Percentiles rank a stretch among this genome's conserved stretches.
These are phyloP conservation scores for Cynaeus angustus DNA, from an alignment of 2,888 invertebrate species.

Conservation along the genomic window DNA sequence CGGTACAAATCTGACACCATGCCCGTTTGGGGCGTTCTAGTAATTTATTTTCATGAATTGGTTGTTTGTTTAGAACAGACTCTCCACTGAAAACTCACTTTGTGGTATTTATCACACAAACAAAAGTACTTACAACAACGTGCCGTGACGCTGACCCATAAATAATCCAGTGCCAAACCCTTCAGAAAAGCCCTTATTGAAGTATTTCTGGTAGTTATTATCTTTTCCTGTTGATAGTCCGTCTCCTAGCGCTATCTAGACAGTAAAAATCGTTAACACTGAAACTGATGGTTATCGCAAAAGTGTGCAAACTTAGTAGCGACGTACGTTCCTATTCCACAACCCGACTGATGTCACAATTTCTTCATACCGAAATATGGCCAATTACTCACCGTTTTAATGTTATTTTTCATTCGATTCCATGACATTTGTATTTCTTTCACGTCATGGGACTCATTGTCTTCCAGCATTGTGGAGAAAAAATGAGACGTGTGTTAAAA, in stretches of 20 bases:
- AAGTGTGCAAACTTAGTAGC: not conserved
- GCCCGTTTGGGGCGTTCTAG: not conserved
- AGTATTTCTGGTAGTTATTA: constrained; percentile 79
- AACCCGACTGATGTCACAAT: no score
- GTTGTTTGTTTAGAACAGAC: no score
- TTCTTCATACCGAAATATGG: not conserved
- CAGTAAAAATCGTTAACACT: not conserved
- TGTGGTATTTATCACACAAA: not conserved
- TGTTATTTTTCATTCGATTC: constrained; percentile 1
- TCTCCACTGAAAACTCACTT: no score
- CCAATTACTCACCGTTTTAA: constrained; percentile 12
- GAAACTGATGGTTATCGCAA: not conserved
- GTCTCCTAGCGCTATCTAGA: constrained; percentile 69
- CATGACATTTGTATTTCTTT: constrained; percentile 4
- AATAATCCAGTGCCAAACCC: constrained; percentile 78
- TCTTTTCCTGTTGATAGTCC: constrained; percentile 80
- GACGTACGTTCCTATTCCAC: not conserved
- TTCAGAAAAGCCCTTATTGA: constrained; percentile 80
- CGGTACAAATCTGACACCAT: constrained; percentile 23
- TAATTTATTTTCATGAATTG: not conserved
- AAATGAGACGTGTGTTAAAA: no score
- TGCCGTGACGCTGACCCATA: constrained; percentile 74
- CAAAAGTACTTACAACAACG: constrained; percentile 61
- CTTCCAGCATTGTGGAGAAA: no score
- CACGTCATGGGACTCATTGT: not conserved